Conservation (phyloP, 2,888 invertebrate genomes). For the Agonopterix alstromeriana region DNA sequence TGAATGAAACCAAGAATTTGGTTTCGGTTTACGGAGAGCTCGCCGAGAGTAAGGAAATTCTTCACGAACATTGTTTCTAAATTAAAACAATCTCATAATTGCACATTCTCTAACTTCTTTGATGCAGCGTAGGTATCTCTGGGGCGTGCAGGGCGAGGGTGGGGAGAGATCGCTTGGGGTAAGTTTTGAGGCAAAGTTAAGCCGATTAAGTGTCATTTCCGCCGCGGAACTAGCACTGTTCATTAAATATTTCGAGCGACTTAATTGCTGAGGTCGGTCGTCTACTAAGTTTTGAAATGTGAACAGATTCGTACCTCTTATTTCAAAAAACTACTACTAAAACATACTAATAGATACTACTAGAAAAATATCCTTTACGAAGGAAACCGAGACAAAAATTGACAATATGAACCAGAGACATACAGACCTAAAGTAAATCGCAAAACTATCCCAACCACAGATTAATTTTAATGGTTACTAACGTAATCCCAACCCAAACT, state of each 20-base stretch:
- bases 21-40: conserved; percentile 62
- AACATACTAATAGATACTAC: no score
- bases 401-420: no score
- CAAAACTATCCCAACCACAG: no score
- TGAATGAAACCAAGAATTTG: conserved; percentile 68
- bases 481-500: no score
- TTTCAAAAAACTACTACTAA: no score
- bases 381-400: no score
- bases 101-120: conserved; percentile 73
- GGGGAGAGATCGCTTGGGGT: conserved; percentile 31
- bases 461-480: no score
- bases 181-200: conserved; percentile 72
- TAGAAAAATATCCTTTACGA: no score
- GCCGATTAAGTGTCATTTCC: conserved; percentile 74
- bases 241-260: conserved; percentile 73
- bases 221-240: conserved; percentile 69
- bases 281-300: conserved; percentile 48
- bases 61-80: conserved; percentile 73
- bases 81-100: conserved; percentile 77
- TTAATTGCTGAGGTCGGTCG: conserved; percentile 65
- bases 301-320: conserved; percentile 39
- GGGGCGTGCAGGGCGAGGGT: conserved; percentile 19
- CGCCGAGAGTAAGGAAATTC: conserved; percentile 65
- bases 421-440: no score
- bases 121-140: conserved; percentile 62